A percentile compares a stretch with the other conserved stretches of the same genome.
phyloP scores from a whole-genome alignment of 2,888 invertebrate species.

The Drosophila prostipennis region DNA sequence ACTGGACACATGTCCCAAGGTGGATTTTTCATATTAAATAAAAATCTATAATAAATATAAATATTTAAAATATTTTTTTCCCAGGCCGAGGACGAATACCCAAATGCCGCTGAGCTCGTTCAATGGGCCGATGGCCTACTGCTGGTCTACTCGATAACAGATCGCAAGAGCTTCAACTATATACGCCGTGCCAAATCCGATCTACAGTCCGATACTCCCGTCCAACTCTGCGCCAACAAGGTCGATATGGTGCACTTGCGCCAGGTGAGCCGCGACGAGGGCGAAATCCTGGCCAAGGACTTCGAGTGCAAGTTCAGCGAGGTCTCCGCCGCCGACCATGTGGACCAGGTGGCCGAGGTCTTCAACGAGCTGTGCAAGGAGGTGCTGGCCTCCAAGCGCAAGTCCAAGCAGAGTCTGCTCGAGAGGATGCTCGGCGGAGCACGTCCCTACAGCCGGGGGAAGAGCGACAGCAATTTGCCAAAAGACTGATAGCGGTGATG shows the following conservation, averaged over 20 bases:
- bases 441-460: constrained; percentile 91
- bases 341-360: constrained; percentile 92
- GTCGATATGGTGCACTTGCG: constrained; percentile 95
- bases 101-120: constrained; percentile 88
- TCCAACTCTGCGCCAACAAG: constrained; percentile 95
- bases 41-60: too few relatives aligned
- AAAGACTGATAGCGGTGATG: constrained; percentile 87
- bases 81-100: constrained; percentile 90
- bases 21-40: constrained; percentile 43
- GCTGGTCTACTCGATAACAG: constrained; percentile 95
- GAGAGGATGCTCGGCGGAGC: constrained; percentile 93
- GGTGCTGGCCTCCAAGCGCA: constrained; percentile 90
- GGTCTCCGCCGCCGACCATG: constrained; percentile 95
- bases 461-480: constrained; percentile 94
- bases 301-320: constrained; percentile 95
- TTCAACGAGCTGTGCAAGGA: constrained; percentile 94
- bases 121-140: constrained; percentile 96
- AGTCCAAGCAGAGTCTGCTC: constrained; percentile 93
- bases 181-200: constrained; percentile 90
- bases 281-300: constrained; percentile 94
- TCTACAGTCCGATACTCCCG: constrained; percentile 89
- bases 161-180: constrained; percentile 93
- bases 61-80: too few relatives aligned
- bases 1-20: constrained; percentile 92
- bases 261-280: constrained; percentile 94